Evolutionary conservation across 2,113 vertebrate species (phyloP), one percentile per base, ranked within the genome.

Genomic region (Apodemus sylvaticus): DNA sequence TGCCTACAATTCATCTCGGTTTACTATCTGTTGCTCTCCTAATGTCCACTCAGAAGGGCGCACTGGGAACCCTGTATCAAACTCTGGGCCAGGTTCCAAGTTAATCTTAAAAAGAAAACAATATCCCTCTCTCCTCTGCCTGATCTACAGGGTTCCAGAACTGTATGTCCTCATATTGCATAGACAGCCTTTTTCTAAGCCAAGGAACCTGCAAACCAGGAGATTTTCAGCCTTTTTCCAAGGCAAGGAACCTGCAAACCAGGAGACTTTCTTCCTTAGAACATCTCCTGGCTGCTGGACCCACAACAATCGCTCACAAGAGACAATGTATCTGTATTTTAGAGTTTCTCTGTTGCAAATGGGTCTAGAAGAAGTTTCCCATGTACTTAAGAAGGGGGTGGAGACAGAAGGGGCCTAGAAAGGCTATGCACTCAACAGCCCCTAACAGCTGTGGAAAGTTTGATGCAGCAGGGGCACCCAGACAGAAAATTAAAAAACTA

Each of bases 401-500:
- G 90, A 92, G 97, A 96, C 26, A 89, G 93, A 86, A 94, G 94
- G 94, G 97, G 94, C 97, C 97, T 94, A 60, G 96, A 0, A 96
- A 98, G 94, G 91, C 95, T 93, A 94, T 97, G 95, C 96, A 92
- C 31, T 98, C 98, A 98, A 97, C 98, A 97, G 98, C 98, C 97
- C 97, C 90, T 96, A 95, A 94, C 98, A 98, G 98, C 99, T 98
- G 98, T 98, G 98, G 98, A 98, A 99, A 99, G 98, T 98, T 98
- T 98, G 98, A 98, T 98, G 98, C 98, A 90, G 97, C 82, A 93
- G 98, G 98, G 97, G 98, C 98, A 98, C 98, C 98, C 98, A 98
- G 98, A 98, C 98, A 99, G 98, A 99, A 98, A 99, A 99, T 98
- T 98, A 98, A 99, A 98, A 98, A 98, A 96, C 98, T 98, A 98